Evolutionary conservation across 2,888 invertebrate species (phyloP), one percentile per base, ranked within the genome.

Genomic region (Cremastinae sp.): DNA sequence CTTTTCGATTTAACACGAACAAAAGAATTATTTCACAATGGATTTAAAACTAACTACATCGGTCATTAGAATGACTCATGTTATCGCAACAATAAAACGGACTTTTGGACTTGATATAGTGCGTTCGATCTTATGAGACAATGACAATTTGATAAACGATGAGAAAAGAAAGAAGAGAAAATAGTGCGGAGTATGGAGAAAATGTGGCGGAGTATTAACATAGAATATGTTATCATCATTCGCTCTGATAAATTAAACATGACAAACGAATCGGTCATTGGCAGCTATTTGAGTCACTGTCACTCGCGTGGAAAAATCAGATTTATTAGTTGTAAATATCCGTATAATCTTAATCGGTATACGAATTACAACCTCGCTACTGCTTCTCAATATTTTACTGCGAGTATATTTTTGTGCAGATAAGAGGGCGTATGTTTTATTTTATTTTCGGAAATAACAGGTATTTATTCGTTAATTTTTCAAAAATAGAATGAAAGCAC

Each of bases 201-300:
- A 65, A 51, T 20, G 22, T 36, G 58, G n/a, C 4, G 18, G 56
- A 36, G n/a, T 62, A 16, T 58, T 45, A 61, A 36, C 49, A 62
- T 75, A 61, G 10, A 20, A 45, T 20, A n/a, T n/a, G n/a, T n/a
- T n/a, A n/a, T n/a, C n/a, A n/a, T n/a, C n/a, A n/a, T 51, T 74
- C 36, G 45, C 18, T 28, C 53, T 41, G 61, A 71, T 71, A 65
- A 75, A 75, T 71, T 66, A 71, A 66, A 71, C 56, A 71, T 61
- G 74, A 66, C 34, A 20, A 36, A 41, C 61, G 54, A 28, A 3
- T 61, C 34, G 71, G 65, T 75, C 65, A 47, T 75, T 71, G 65
- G 47, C 75, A 62, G 65, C 20, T 45, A 18, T 54, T 75, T 66
- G 66, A 75, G 61, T 75, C 70, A 75, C 59, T 61, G 47, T 20